Evolutionary conservation across 2,797 vertebrate species (phyloP), one percentile per base, ranked within the genome.

Genomic region (Danio kyathit): DNA sequence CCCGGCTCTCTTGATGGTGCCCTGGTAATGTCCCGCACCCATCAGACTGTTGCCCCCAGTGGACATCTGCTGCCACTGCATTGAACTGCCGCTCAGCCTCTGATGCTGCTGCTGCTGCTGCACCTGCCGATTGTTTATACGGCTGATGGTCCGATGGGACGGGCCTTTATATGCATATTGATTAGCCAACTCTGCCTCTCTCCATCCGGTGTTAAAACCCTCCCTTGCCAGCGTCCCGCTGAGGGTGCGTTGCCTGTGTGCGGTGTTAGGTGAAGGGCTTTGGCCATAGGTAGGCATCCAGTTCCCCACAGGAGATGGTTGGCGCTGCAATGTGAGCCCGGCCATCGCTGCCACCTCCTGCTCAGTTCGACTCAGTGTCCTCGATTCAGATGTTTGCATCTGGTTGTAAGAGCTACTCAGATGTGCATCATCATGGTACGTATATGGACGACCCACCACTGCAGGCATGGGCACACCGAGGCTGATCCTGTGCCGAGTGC

Each of bases 131-230:
- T 98, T 97, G 89, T 96, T 94, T 76, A 95, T 94, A 4, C 97
- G 94, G 88, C 94, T 98, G 65, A 99, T 95, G 14, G 97, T 98
- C 82, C 97, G 93, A 92, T 98, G 96, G 82, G 97, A 96, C 0
- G 97, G 97, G 0, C 97, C 97, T 0, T 94, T 94, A 69, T 95
- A 97, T 0, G 93, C 90, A 83, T 92, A 92, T 75, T 94, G 92
- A 74, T 74, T 79, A 0, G 88, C 89, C 8, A 87, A 56, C 49
- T 92, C 93, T 61, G 90, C 89, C 9, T 91, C 90, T 64, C 85
- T 88, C 89, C 89, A 92, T 51, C 79, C 83, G 59, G 79, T 76
- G 48, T 43, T 75, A 14, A 49, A 17, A 29, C 86, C 88, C 2
- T 85, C 86, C 10, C 87, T 90, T 21, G 86, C 88, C 81, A 96